These are phyloP conservation scores for Nomada fucata DNA, from an alignment of 2,888 invertebrate genomes.

Conservation along the genomic window DNA sequence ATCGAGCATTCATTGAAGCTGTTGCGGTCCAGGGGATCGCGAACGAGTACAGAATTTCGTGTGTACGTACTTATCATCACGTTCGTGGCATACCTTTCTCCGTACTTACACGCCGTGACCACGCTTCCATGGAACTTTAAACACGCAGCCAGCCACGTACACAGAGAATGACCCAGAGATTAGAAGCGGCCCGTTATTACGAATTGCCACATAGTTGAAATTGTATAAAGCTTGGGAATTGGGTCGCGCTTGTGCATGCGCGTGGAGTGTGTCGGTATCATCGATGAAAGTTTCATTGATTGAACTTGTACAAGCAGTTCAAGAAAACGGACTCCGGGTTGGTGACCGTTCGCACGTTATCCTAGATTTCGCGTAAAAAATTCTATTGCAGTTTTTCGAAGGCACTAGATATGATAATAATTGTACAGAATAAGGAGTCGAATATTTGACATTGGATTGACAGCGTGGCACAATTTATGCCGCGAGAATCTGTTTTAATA, in stretches of 20 bases:
- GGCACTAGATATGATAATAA: no score
- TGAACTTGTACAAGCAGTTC: background rate
- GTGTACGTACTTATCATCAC: constrained; percentile 58
- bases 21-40: constrained; percentile 20
- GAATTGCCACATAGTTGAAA: constrained; percentile 68
- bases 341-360: no score
- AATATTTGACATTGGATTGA: no score
- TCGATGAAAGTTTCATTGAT: background rate
- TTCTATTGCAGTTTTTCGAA: no score
- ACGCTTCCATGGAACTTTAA: constrained; percentile 56
- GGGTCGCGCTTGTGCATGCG: constrained; percentile 11
- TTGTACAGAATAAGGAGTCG: no score
- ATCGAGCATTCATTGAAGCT: constrained; percentile 49
- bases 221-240: constrained; percentile 52
- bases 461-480: no score
- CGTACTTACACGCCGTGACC: constrained; percentile 46
- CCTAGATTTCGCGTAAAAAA: no score
- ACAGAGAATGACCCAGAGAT: constrained; percentile 64
- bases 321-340: background rate
- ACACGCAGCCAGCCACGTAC: constrained; percentile 57
- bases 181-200: constrained; percentile 67
- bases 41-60: constrained; percentile 25
- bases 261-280: background rate
- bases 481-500: no score
- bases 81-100: constrained; percentile 58